A percentile compares a stretch with the other conserved stretches of the same genome.
Evolutionary conservation across 2,113 vertebrate species (phyloP).

Genomic region (Galbula dea): DNA sequence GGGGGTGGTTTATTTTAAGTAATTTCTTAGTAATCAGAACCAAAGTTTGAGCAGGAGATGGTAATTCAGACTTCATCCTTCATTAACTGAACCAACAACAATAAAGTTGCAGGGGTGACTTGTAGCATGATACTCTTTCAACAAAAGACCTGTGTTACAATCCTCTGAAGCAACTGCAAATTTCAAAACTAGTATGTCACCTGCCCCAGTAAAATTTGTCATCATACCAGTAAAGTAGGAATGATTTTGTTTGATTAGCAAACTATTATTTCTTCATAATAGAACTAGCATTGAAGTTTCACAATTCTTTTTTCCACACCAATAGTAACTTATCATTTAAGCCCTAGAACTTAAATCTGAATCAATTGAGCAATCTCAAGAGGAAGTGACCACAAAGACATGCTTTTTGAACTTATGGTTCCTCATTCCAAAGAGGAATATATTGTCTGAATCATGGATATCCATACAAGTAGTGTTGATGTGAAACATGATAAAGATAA

Average conservation of each 20-base stretch:
- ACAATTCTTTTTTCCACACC: neutral
- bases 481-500: neutral
- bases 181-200: neutral
- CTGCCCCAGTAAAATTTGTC: neutral
- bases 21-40: neutral
- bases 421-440: neutral
- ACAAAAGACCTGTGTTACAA: neutral
- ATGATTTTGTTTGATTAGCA: neutral
- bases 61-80: neutral
- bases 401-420: neutral
- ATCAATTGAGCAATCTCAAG: neutral
- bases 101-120: neutral
- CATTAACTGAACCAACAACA: neutral
- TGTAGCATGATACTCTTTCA: neutral
- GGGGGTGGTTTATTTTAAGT: neutral
- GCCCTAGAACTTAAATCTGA: neutral
- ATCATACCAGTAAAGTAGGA: neutral
- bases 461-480: neutral
- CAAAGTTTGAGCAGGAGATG: neutral
- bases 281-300: neutral
- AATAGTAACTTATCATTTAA: neutral
- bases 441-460: neutral
- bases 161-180: neutral
- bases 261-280: neutral
- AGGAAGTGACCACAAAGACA: neutral